phyloP scores from a whole-genome alignment of 2,113 vertebrate genomes.

The Strix uralensis region DNA sequence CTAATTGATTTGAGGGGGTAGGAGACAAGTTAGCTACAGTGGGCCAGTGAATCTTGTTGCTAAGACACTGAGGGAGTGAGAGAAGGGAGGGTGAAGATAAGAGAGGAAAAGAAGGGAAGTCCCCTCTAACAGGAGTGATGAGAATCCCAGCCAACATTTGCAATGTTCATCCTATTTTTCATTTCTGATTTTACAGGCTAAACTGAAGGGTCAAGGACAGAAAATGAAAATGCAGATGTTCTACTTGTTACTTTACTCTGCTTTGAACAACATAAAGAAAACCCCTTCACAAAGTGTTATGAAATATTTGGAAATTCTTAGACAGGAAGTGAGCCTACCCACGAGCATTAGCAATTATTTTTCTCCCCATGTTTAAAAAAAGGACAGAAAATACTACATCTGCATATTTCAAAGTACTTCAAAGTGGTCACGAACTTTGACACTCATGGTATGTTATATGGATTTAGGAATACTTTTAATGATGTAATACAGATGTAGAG shows the following conservation, averaged over 20 bases:
- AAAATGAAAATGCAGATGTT: neutral
- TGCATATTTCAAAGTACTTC: neutral
- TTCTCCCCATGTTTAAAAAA: neutral
- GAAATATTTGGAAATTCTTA: neutral
- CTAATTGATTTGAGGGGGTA: constrained; percentile 14
- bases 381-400: neutral
- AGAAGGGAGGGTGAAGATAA: neutral
- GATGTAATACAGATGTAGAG: neutral
- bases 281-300: neutral
- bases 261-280: neutral
- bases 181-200: neutral
- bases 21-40: constrained; percentile 9
- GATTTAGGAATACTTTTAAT: neutral
- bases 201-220: neutral
- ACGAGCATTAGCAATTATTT: neutral
- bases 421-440: neutral
- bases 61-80: constrained; percentile 13
- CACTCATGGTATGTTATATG: neutral
- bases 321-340: neutral
- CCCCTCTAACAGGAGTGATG: neutral
- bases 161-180: neutral
- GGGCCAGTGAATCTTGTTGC: constrained; percentile 11
- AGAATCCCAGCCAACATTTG: neutral
- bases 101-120: neutral
- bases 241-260: neutral